Evolutionary conservation across 1,140 invertebrate species (phyloP), one percentile per base, ranked within the genome.

Genomic region (Cheumatopsyche charites): DNA sequence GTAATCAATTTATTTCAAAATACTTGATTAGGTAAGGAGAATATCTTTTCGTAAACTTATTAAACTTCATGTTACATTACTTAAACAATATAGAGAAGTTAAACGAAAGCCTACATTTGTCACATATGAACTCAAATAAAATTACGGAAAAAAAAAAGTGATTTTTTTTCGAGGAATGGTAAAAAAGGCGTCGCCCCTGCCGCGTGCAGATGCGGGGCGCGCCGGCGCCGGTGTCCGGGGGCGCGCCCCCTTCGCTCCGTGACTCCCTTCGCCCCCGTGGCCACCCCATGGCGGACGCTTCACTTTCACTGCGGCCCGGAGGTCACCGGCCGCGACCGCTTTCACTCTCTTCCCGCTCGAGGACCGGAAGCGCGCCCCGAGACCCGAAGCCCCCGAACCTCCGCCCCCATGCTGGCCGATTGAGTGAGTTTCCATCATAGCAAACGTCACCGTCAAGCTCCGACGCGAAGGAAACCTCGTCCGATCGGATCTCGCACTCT

Each of bases 171-270:
- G 4, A 47, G 15, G 2, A 47, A 47, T n/a, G 13, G 15, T 2
- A 47, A 47, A 47, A 47, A 47, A 23, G 23, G 55, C 21, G 55
- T 25, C 43, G 36, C 23, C 63, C 63, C 43, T 47, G 43, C 11
- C n/a, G 17, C 15, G 43, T 11, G 15, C 1, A 72, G 68, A 79
- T 69, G 78, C 72, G 19, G 77, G 74, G 72, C 68, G 80, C 81
- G 69, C 82, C 82, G 43, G 78, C 81, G 42, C 81, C 76, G 5
- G 81, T 80, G 4, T 77, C 81, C 12, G 81, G 47, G 66, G 65
- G 42, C 29, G n/a, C n/a, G n/a, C n/a, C n/a, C n/a, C n/a, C n/a
- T n/a, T n/a, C n/a, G n/a, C 29, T 36, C 29, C 3, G 29, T 3
- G 29, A 9, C 3, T 3, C 3, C 29, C 3, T 9, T 9, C 29